Percentiles rank a stretch among this genome's conserved stretches.
phyloP scores from a whole-genome alignment of 2,113 vertebrate species.

The Syrrhaptes paradoxus region DNA sequence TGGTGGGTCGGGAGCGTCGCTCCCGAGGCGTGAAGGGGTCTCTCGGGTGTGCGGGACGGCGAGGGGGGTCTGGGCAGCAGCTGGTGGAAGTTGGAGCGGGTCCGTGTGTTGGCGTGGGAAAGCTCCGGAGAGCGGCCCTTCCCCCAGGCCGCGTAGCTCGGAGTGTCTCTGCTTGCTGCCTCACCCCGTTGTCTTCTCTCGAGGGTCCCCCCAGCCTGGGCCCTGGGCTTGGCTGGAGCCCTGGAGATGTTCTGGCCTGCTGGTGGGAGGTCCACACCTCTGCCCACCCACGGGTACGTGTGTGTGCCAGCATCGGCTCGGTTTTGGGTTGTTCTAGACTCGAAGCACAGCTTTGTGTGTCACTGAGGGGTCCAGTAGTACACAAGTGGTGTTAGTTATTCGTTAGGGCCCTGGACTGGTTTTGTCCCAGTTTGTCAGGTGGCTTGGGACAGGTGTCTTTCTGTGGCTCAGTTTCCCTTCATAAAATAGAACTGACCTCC shows the following conservation, averaged over 20 bases:
- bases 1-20: not conserved
- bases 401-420: not conserved
- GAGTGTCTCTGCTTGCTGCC: too few relatives aligned
- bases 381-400: fast-evolving
- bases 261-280: not conserved
- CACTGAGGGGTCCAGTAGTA: too few relatives aligned
- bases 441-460: not conserved
- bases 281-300: fast-evolving
- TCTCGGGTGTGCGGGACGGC: not conserved
- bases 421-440: not conserved
- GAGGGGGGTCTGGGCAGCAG: not conserved
- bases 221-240: not conserved
- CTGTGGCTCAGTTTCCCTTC: not conserved
- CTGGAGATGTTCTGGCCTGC: not conserved
- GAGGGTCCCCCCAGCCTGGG: not conserved
- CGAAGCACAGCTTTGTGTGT: fast-evolving
- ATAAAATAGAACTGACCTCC: not conserved
- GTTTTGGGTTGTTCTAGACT: too few relatives aligned
- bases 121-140: not conserved
- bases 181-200: too few relatives aligned
- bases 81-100: not conserved
- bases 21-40: not conserved
- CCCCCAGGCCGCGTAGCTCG: fast-evolving
- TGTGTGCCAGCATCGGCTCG: fast-evolving
- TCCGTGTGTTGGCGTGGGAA: not conserved